Evolutionary conservation across 1,140 invertebrate species (phyloP), one percentile per base, ranked within the genome.

Genomic region (Brachionus sp.): DNA sequence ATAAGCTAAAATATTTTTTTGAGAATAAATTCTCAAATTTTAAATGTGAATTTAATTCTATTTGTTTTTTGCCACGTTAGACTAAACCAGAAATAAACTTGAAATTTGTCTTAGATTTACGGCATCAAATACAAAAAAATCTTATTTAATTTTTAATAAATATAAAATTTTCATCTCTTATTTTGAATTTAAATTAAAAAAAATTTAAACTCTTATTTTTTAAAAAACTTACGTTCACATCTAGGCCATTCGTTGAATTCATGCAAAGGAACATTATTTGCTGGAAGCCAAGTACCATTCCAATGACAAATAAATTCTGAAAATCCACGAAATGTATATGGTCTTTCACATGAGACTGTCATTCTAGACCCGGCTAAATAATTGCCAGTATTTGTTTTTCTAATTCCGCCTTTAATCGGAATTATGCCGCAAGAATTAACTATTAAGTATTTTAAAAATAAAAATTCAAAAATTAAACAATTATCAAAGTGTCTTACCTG

Each of bases 261-360:
- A 37, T 66, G 35, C n/a, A 83, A 46, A 29, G 57, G 64, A 0
- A 44, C 16, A 39, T 44, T 53, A 13, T 83, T 83, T 25, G 80
- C 50, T 44, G 80, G 80, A 23, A 83, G 64, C 80, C 80, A 83
- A n/a, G 80, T 68, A 9, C 57, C 80, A 53, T 83, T 83, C 80
- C 62, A 73, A 53, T 83, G 9, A 19, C 80, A 83, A 7, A 68
- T 37, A 46, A 44, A 83, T 13, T 83, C 57, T 10, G 80, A 64
- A 16, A 23, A 83, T 3, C 80, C 80, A 9, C 39, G 29, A n/a
- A 83, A 83, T n/a, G 42, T 73, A 25, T 83, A 83, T 42, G 19
- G n/a, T 33, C 23, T 66, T 73, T 83, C 42, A 44, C 80, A 83
- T 25, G 37, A 46, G n/a, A 83, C 25, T 5, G 35, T 66, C 80